Evolutionary conservation across 1,140 invertebrate genomes (phyloP), one percentile per base, ranked within the genome.

Genomic region (Bradynema listronoti): DNA sequence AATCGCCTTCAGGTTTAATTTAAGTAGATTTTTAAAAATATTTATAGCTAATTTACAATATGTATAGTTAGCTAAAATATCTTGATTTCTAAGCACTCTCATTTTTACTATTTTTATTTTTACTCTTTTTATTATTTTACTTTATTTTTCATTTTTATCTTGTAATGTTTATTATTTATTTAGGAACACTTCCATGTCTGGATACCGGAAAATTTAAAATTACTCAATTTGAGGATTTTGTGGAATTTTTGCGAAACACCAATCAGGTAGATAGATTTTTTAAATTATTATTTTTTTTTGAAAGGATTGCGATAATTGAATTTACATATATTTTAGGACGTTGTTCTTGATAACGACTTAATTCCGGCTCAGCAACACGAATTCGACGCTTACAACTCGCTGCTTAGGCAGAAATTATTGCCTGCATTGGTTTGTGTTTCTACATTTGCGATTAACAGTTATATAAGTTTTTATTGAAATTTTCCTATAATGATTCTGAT

Each of bases 201-300:
- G 22, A 30, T 7, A 63, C 22, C 25, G 59, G 52, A 1, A 32
- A 56, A 3, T 16, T 58, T n/a, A 43, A 36, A 16, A 66, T 67
- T 22, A 68, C 1, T 14, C 34, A 65, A 16, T 58, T 67, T 36
- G 36, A 19, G 4, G 24, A 63, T 11, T 67, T 70, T 46, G 61
- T 69, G 14, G 65, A 67, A 2, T 67, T 58, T 58, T 22, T 67
- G 9, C 25, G 65, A 11, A 68, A 66, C 27, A 69, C 56, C 34
- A 46, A 56, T 27, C 64, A 66, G 64, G 61, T 63, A 39, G 16
- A 2, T 64, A 14, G 24, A 4, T 55, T n/a, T 4, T 14, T 11
- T 11, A 27, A 19, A 39, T 39, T 11, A 39, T 39, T 39, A 11
- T 29, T 51, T 33, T 14, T 29, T 16, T 2, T 32, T 51, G n/a